A percentile compares a stretch with the other conserved stretches of the same genome.
phyloP scores from a whole-genome alignment of 2,113 vertebrate species.

The Coracopsis vasa region DNA sequence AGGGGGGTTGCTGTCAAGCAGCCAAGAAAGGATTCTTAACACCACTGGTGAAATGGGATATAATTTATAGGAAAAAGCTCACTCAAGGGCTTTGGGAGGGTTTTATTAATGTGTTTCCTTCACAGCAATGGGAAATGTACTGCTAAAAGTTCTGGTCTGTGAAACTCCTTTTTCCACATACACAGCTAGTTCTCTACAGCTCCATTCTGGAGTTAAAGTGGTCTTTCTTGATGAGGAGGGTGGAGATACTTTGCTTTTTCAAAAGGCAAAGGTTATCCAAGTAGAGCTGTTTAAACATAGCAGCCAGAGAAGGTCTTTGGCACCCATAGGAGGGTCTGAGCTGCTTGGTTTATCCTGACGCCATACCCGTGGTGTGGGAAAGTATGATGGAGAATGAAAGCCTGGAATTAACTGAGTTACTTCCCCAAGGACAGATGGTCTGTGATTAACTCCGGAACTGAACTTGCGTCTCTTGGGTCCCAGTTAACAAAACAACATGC shows the following conservation, averaged over 20 bases:
- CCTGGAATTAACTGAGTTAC: neutral
- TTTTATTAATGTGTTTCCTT: neutral
- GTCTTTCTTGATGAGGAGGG: neutral
- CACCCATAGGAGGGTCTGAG: neutral
- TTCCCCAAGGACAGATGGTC: neutral
- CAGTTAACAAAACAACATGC: neutral
- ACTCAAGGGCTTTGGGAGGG: neutral
- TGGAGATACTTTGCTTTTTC: neutral
- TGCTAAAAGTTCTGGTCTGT: neutral
- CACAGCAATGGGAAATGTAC: neutral
- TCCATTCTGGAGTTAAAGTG: neutral
- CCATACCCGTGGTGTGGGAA: neutral
- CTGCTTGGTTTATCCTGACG: neutral
- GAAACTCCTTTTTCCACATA: neutral
- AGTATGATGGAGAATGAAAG: neutral
- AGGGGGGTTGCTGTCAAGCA: slow-evolving; percentile 33
- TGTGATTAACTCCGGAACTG: neutral
- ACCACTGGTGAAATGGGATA: slow-evolving; percentile 37
- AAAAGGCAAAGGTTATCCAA: neutral
- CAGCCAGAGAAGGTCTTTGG: neutral
- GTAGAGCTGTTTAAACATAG: neutral
- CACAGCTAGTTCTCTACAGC: neutral
- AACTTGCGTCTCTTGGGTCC: slow-evolving; percentile 9
- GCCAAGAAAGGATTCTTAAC: slow-evolving; percentile 34
- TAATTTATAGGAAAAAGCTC: slow-evolving; percentile 29